These are phyloP conservation scores for Diarsia rubi DNA, from an alignment of 2,888 invertebrate genomes.

Conservation along the genomic window DNA sequence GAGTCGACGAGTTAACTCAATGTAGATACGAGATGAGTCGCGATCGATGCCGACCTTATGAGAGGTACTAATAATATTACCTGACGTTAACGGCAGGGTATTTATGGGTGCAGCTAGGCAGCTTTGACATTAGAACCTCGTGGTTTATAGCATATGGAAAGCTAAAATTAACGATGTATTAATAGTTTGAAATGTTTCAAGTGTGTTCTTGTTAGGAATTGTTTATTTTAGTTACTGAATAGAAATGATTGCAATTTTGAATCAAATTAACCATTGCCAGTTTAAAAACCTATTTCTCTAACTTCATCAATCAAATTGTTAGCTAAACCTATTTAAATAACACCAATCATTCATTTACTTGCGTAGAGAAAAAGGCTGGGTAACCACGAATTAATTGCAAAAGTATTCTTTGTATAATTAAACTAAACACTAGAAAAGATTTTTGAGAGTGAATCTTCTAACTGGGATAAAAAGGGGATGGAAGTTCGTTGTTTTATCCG, in stretches of 20 bases:
- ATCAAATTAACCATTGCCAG: not conserved
- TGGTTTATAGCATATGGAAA: not conserved
- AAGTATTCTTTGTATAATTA: not conserved
- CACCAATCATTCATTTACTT: not conserved
- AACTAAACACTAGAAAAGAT: not conserved
- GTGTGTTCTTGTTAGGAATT: not conserved
- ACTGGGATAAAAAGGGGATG: not conserved
- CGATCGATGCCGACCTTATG: constrained; percentile 43
- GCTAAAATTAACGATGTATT: not conserved
- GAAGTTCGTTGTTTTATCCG: not conserved
- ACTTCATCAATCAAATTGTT: too few relatives aligned
- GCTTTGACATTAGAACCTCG: constrained; percentile 31
- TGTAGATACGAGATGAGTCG: constrained; percentile 6
- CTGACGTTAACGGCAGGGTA: constrained; percentile 14
- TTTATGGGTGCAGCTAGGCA: constrained; percentile 21
- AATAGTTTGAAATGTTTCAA: not conserved
- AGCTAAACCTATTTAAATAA: not conserved
- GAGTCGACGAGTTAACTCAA: constrained; percentile 6
- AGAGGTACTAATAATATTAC: constrained; percentile 39
- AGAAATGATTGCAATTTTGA: not conserved
- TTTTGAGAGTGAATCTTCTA: not conserved
- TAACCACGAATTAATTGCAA: not conserved
- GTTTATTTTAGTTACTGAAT: not conserved
- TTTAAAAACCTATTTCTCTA: not conserved
- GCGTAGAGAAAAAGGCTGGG: not conserved